phyloP scores from a whole-genome alignment of 2,888 invertebrate species.

The Saturnia pavonia region DNA sequence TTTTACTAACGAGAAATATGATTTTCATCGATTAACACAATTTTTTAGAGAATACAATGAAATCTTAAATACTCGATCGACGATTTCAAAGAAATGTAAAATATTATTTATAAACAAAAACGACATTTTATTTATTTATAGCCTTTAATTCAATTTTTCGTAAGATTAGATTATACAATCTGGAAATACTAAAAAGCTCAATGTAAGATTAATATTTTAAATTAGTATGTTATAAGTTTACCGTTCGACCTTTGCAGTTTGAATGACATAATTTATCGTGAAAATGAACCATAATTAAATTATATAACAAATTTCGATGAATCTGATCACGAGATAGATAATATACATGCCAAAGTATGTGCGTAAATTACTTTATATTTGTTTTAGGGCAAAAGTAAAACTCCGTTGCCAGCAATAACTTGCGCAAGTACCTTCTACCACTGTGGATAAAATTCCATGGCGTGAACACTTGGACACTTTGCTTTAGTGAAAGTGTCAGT shows the following conservation, averaged over 20 bases:
- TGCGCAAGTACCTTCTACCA: too few species aligned
- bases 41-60: background rate
- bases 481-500: too few species aligned
- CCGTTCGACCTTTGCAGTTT: background rate
- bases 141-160: background rate
- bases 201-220: background rate
- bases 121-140: background rate
- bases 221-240: background rate
- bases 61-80: background rate
- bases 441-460: too few species aligned
- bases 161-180: background rate
- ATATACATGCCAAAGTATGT: background rate
- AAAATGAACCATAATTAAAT: background rate
- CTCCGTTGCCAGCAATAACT: background rate
- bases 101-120: background rate
- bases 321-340: background rate
- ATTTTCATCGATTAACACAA: too few species aligned
- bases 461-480: too few species aligned
- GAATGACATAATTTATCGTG: background rate
- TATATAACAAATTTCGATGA: background rate
- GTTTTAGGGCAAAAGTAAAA: background rate
- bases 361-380: background rate
- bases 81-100: background rate
- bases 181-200: background rate
- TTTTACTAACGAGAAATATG: too few species aligned